phyloP scores from a whole-genome alignment of 2,888 invertebrate genomes.

The Caenorhabditis angaria region DNA sequence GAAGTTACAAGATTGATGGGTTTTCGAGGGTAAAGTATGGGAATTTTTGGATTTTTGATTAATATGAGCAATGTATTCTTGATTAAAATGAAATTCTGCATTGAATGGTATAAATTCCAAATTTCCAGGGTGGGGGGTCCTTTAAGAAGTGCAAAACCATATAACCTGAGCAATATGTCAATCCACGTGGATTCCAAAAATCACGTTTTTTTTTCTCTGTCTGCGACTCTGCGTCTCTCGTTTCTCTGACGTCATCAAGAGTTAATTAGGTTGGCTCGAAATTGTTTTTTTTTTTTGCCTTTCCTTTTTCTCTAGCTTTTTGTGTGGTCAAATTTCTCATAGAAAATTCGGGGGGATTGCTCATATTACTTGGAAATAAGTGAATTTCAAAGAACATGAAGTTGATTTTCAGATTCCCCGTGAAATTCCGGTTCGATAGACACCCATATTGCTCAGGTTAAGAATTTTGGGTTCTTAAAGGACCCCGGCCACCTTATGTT shows the following conservation, averaged over 20 bases:
- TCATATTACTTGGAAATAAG: background rate
- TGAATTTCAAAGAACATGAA: too few relatives aligned
- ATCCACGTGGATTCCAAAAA: background rate
- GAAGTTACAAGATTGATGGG: background rate
- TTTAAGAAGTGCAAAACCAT: too few relatives aligned
- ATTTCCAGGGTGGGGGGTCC: too few relatives aligned
- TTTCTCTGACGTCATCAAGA: background rate
- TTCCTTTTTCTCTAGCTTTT: background rate
- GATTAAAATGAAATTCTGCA: too few relatives aligned
- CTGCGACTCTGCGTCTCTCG: background rate
- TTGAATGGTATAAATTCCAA: too few relatives aligned
- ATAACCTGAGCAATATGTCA: background rate
- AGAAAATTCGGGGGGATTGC: background rate
- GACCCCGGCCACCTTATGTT: too few relatives aligned
- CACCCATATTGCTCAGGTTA: too few relatives aligned
- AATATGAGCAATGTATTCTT: too few relatives aligned
- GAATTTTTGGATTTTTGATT: background rate
- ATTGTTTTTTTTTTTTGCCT: background rate
- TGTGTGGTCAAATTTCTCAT: too few relatives aligned
- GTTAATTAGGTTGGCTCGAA: slow-evolving; percentile 1
- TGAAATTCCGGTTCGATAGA: too few relatives aligned
- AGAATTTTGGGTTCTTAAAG: too few relatives aligned
- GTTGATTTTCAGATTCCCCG: too few relatives aligned
- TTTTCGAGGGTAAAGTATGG: background rate
- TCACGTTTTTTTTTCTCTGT: background rate